phyloP scores from a whole-genome alignment of 1,140 invertebrate species.

The Meloidogyne floridensis region DNA sequence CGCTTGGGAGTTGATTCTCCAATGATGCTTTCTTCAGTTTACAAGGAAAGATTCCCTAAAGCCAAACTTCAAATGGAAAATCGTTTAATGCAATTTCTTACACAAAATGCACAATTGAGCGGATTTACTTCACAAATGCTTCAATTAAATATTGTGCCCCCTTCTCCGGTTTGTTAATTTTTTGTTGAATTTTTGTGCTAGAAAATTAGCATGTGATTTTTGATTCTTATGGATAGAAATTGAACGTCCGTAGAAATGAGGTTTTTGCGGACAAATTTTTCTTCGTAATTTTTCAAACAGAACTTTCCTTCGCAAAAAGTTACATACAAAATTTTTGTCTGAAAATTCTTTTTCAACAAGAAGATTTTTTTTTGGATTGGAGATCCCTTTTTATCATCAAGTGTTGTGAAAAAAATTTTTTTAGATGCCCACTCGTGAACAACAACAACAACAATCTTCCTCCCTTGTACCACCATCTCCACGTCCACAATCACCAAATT shows the following conservation, averaged over 20 bases:
- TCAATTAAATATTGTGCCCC: neutral
- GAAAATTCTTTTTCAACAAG: no score
- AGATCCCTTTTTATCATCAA: neutral
- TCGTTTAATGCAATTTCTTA: conserved; percentile 67
- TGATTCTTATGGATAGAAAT: no score
- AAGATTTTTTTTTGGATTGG: neutral
- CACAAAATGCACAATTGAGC: conserved; percentile 59
- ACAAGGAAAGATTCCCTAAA: conserved; percentile 71
- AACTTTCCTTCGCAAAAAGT: no score
- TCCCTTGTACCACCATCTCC: conserved; percentile 14
- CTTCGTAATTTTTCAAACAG: no score
- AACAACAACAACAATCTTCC: neutral
- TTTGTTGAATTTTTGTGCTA: neutral
- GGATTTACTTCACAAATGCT: conserved; percentile 49
- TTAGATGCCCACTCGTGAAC: neutral
- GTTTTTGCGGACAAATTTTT: no score
- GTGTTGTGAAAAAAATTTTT: neutral
- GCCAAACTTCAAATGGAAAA: conserved; percentile 70
- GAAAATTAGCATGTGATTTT: no score
- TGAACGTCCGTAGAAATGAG: no score
- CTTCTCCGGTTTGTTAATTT: conserved; percentile 3
- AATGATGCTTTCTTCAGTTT: conserved; percentile 63
- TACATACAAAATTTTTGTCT: no score
- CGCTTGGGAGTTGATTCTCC: conserved; percentile 42
- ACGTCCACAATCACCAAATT: conserved; percentile 42